Conservation (phyloP, 2,113 vertebrate genomes). For the Crotalus viridis region DNA sequence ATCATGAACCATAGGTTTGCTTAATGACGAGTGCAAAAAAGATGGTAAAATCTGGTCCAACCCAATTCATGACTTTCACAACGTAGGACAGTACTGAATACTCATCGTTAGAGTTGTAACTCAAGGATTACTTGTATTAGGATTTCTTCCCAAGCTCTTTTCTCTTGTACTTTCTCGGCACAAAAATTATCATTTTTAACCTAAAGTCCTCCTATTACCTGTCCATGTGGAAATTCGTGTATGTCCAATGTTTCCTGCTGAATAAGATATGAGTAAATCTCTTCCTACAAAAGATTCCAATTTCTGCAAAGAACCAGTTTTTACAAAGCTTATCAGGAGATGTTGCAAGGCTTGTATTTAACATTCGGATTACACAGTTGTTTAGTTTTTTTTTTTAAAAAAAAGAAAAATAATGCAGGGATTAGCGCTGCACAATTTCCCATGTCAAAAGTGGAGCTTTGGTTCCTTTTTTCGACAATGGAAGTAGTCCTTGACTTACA, state of each 20-base stretch:
- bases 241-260: background rate
- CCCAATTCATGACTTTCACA: background rate
- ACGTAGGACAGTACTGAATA: background rate
- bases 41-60: background rate
- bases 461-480: background rate
- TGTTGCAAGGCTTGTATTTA: background rate
- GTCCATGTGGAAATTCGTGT: background rate
- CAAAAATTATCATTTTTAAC: background rate
- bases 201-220: background rate
- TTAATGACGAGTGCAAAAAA: no score
- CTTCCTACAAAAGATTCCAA: background rate
- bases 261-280: background rate
- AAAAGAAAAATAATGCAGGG: background rate
- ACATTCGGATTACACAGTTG: background rate
- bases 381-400: background rate
- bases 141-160: background rate
- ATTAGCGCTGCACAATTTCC: background rate
- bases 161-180: background rate
- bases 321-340: background rate
- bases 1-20: background rate
- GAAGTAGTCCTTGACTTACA: background rate
- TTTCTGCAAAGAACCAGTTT: background rate
- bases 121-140: background rate
- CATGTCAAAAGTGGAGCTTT: background rate
- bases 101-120: background rate